Percentiles rank a stretch among this genome's conserved stretches.
Conservation (phyloP, 2,797 vertebrate genomes). For the Lemur catta region DNA sequence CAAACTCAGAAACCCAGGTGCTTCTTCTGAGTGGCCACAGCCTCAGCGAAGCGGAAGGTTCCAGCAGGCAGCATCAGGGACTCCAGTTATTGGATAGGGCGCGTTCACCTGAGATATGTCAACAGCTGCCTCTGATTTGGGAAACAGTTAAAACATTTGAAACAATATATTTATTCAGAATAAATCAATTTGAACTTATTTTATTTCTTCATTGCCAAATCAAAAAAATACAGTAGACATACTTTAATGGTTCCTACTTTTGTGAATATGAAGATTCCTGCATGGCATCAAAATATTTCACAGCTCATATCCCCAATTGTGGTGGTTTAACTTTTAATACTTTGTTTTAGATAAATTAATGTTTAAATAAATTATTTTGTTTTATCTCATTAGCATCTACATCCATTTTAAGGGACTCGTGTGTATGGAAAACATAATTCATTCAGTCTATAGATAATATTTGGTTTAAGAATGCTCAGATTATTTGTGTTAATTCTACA, state of each 20-base stretch:
- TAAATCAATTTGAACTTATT: neutral
- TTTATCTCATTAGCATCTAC: conserved; percentile 63
- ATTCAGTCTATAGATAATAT: neutral
- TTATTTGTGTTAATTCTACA: neutral
- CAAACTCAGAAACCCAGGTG: neutral
- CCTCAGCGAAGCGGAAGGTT: neutral
- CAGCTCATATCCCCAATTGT: neutral
- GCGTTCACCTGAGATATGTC: neutral
- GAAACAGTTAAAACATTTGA: neutral
- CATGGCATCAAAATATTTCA: neutral
- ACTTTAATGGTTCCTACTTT: neutral
- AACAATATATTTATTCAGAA: neutral
- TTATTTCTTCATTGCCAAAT: conserved; percentile 3
- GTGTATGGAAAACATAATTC: neutral
- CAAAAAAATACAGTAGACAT: neutral
- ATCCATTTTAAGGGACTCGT: neutral
- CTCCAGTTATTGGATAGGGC: too few species aligned
- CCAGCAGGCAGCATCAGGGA: neutral
- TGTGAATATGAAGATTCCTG: neutral
- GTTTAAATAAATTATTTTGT: neutral
- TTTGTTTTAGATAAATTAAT: neutral
- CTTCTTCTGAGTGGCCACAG: neutral
- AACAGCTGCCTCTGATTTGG: neutral
- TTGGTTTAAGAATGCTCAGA: neutral
- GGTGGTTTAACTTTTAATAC: neutral